Evolutionary conservation across 2,797 vertebrate genomes (phyloP), one percentile per base, ranked within the genome.

Genomic region (Cirrhinus mrigala): DNA sequence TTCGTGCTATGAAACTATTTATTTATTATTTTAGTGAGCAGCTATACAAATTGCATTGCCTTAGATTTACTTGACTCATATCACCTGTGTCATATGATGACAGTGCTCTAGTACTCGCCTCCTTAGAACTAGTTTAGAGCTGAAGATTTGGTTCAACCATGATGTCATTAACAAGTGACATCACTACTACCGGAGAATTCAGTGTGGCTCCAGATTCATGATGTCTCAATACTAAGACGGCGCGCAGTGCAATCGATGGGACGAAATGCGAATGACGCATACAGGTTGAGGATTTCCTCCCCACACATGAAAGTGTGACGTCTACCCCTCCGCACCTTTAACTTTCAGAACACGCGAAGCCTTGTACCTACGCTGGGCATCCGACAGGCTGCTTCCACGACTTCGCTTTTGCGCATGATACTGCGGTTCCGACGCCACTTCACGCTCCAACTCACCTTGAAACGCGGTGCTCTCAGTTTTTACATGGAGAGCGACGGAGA

Each of bases 401-500:
- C 82, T 91, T 93, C 82, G 84, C 95, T 94, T 96, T 95, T 98
- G 97, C 97, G 97, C 97, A 98, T 97, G 97, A 98, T 96, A 96
- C 97, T 98, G 97, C 97, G 97, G 97, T 96, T 96, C 94, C 89
- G 74, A 94, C 90, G 93, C 94, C 87, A 93, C 91, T 91, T 92
- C 94, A 94, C 96, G 93, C 96, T 94, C 94, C 97, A 98, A 97
- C 97, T 96, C 96, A 98, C 96, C 97, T 97, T 98, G 96, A 97
- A 96, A 92, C 91, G 89, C 84, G 93, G 92, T 93, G 92, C 92
- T 91, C 92, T 92, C 90, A 86, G 89, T 81, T 83, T 62, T 83
- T 81, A 88, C 89, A 88, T 85, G 24, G 46, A 56, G 24, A 95
- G 58, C 10, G 94, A 92, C 93, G 84, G 86, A 64, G 16, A 87